These are phyloP conservation scores for Arctocebus calabarensis DNA, from an alignment of 2,797 vertebrate species.

Conservation along the genomic window DNA sequence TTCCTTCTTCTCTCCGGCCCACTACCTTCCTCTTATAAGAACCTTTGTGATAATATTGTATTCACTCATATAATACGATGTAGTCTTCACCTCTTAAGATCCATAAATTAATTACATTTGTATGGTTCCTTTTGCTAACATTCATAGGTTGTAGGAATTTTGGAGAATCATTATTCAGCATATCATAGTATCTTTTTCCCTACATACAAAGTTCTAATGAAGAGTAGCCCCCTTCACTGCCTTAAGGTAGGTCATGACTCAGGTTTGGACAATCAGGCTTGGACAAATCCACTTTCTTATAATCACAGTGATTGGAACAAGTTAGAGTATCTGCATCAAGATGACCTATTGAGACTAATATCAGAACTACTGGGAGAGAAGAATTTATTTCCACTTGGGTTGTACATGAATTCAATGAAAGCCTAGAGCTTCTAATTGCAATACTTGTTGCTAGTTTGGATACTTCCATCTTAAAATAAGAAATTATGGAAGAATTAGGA, in stretches of 20 bases:
- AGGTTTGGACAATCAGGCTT: background rate
- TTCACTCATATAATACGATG: too few species aligned
- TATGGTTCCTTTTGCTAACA: background rate
- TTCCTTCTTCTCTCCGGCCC: too few species aligned
- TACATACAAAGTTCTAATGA: too few species aligned
- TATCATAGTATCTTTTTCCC: constrained; percentile 18
- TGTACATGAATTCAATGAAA: background rate
- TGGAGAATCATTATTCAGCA: background rate
- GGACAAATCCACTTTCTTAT: background rate
- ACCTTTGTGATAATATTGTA: background rate
- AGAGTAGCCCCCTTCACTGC: fast-evolving
- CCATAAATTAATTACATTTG: background rate
- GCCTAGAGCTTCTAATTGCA: background rate
- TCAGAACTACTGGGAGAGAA: background rate
- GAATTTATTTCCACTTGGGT: background rate
- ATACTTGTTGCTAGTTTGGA: background rate
- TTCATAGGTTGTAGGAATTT: background rate
- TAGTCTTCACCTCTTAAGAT: background rate
- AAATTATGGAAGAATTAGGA: background rate
- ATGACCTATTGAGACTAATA: background rate
- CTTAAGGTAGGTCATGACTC: background rate
- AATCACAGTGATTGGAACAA: background rate
- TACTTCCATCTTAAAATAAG: background rate
- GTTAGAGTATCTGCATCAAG: background rate
- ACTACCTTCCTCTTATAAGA: fast-evolving